phyloP scores from a whole-genome alignment of 1,140 invertebrate genomes.

The Drosophila prosaltans region DNA sequence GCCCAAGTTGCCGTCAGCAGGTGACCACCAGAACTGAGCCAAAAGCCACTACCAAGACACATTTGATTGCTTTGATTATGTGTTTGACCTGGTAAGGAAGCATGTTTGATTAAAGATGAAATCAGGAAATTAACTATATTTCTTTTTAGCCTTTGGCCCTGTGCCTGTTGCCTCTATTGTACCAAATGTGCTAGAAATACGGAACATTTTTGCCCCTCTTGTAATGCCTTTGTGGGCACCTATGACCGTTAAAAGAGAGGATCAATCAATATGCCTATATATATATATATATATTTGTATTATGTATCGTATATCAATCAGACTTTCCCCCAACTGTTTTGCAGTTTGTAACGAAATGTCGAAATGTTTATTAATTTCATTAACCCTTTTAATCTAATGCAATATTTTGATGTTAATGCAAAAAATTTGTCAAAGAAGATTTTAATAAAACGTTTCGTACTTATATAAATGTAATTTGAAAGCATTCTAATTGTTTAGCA shows the following conservation, averaged over 20 bases:
- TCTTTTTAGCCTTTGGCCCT: conserved; percentile 84
- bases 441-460: not conserved
- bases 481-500: not conserved
- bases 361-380: not conserved
- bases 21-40: conserved; percentile 84
- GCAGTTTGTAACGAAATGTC: conserved; percentile 15
- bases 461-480: not conserved
- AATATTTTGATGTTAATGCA: conserved; percentile 36
- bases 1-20: conserved; percentile 84
- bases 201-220: conserved; percentile 88
- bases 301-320: not conserved
- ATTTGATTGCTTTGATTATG: conserved; percentile 85
- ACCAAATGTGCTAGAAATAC: conserved; percentile 86
- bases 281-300: too few species aligned
- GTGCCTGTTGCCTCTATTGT: conserved; percentile 87
- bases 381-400: conserved; percentile 16
- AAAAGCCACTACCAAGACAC: conserved; percentile 85
- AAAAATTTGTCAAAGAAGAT: conserved; percentile 27
- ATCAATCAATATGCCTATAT: not conserved
- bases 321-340: conserved; percentile 17
- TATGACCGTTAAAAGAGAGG: conserved; percentile 71
- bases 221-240: conserved; percentile 85
- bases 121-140: not conserved
- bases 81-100: conserved; percentile 84
- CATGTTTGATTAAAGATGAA: too few species aligned